Conservation (phyloP, 2,888 invertebrate species). For the Tanypteryx hageni region DNA sequence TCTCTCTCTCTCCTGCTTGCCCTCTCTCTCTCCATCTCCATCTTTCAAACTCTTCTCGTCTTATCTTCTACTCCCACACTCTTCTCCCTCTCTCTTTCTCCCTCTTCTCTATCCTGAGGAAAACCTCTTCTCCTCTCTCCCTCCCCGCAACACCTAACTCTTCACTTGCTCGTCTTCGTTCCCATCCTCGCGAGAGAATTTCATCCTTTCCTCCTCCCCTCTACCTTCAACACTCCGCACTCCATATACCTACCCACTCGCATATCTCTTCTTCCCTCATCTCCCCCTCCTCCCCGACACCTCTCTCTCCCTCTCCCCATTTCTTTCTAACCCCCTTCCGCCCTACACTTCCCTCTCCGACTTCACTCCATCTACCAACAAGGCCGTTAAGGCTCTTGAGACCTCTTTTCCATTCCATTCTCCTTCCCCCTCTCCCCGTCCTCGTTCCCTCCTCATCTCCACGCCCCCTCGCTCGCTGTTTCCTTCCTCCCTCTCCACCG, state of each 20-base stretch:
- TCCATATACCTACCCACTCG: background rate
- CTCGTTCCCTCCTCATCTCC: background rate
- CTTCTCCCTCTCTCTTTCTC: background rate
- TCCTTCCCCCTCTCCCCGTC: background rate
- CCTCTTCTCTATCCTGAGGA: background rate
- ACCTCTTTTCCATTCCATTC: background rate
- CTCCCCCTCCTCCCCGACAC: background rate
- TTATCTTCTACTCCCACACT: background rate
- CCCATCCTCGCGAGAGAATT: background rate
- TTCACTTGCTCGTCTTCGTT: too few relatives aligned
- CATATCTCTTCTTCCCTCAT: background rate
- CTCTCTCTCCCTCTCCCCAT: too few relatives aligned
- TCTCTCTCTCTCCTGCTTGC: background rate
- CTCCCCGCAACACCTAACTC: background rate
- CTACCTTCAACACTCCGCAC: background rate
- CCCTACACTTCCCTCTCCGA: background rate
- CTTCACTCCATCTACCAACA: background rate
- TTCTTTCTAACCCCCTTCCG: background rate
- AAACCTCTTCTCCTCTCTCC: background rate
- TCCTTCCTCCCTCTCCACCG: background rate
- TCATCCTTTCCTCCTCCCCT: background rate
- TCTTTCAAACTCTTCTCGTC: background rate
- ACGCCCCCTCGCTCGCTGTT: background rate
- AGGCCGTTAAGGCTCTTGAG: constrained; percentile 50
- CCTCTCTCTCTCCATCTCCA: background rate